Base-by-base conservation (phyloP, 2,113 vertebrate genomes). In the Seriola aureovittata region DNA sequence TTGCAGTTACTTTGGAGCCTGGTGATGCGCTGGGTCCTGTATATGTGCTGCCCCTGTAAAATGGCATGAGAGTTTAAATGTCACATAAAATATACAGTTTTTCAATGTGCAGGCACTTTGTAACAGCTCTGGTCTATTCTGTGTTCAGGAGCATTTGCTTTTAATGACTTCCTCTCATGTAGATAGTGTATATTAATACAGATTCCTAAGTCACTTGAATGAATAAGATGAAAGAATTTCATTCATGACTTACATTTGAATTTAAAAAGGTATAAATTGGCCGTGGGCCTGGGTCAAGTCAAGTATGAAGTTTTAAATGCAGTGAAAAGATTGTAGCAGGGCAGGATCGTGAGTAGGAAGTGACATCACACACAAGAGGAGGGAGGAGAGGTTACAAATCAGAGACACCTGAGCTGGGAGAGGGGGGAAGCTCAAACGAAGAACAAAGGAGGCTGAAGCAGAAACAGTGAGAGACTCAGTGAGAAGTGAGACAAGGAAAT, bases 211-310 rank as follows among this genome's bases (percentile, higher is more conserved):
- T 57, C 38, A 8, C 9, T 34, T 36, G 5, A 40, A 38, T 54
- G 14, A 81, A 36, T 19, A 60, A 23, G n/a, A 67, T 9, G 8
- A 17, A 60, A 42, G 6, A 10, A 70, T 38, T 38, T 8, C 38
- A 75, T 70, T 82, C n/a, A 38, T 14, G 46, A 42, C 4, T 68
- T 5, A 8, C 55, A 34, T 75, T 46, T 40, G 17, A 59, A 59
- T 48, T 3, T 34, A 19, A 48, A 60, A 72, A 48, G 25, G 25
- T 46, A n/a, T 16, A 63, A 36, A 29, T 36, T 46, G 58, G 14
- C 19, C 6, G 23, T 62, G 19, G 7, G 50, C 50, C 19, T 52
- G 50, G 9, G 52, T n/a, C 52, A 54, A n/a, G 21, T 2, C 52
- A 57, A 57, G n/a, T 57, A 25, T 57, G 10, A n/a, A 23, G n/a